phyloP scores from a whole-genome alignment of 2,888 invertebrate genomes.

The Chaetoderma sp. region DNA sequence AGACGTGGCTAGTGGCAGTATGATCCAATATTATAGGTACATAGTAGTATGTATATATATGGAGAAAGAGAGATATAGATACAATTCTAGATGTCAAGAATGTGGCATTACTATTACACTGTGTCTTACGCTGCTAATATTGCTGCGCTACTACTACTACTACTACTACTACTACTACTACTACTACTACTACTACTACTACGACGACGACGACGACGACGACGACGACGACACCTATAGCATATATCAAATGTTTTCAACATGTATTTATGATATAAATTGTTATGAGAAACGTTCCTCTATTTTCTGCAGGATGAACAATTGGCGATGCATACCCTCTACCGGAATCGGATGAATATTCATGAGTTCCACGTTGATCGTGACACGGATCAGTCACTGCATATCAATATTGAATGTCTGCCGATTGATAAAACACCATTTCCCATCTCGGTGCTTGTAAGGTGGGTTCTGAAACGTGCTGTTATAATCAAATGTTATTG shows the following conservation, averaged over 20 bases:
- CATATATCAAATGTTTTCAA: too few species aligned
- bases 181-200: too few species aligned
- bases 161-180: neutral
- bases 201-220: too few species aligned
- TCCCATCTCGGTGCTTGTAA: slow-evolving; percentile 52
- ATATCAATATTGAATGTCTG: slow-evolving; percentile 48
- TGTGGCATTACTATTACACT: too few species aligned
- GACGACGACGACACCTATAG: neutral
- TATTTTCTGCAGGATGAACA: slow-evolving; percentile 29
- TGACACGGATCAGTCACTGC: slow-evolving; percentile 44
- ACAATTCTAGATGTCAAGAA: too few species aligned
- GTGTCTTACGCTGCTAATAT: neutral
- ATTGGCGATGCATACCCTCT: slow-evolving; percentile 34
- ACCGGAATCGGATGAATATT: slow-evolving; percentile 58
- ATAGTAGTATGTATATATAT: too few species aligned
- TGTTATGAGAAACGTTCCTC: too few species aligned
- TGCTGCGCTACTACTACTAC: too few species aligned
- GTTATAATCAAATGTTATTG: too few species aligned
- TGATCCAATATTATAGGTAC: too few species aligned
- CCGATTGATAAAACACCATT: slow-evolving; percentile 44
- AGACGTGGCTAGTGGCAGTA: too few species aligned
- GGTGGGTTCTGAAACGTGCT: slow-evolving; percentile 50
- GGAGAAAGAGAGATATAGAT: too few species aligned
- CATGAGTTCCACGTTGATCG: slow-evolving; percentile 58
- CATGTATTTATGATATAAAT: neutral